These are phyloP conservation scores for Notamacropus eugenii DNA, from an alignment of 2,797 vertebrate species.

Conservation along the genomic window DNA sequence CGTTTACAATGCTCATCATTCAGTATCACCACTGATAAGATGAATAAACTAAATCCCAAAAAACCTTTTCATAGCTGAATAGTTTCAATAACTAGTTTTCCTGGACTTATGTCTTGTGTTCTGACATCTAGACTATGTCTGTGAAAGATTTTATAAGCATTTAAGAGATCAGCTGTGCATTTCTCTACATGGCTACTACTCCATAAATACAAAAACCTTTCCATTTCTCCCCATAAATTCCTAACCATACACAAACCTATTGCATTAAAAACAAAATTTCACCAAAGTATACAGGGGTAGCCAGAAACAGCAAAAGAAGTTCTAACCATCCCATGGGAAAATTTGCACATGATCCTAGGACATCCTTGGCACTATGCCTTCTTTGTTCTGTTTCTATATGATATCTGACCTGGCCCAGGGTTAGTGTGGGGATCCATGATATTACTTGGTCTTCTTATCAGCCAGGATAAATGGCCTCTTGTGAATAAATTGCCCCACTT, in stretches of 20 bases:
- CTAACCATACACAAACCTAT: not conserved
- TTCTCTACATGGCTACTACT: not conserved
- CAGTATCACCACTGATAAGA: slow-evolving; percentile 25
- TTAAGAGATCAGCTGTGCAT: not conserved
- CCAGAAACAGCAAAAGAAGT: not conserved
- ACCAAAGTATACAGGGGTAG: not conserved
- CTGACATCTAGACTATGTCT: not conserved
- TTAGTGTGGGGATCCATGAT: not conserved
- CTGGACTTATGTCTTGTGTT: not conserved
- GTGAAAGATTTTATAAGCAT: not conserved
- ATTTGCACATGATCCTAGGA: not conserved
- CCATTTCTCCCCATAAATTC: not conserved
- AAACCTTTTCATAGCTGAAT: not conserved
- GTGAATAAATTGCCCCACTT: not conserved
- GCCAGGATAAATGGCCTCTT: not conserved
- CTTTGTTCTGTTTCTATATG: not conserved
- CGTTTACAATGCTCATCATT: slow-evolving; percentile 44
- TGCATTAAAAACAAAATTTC: not conserved
- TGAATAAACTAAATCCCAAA: not conserved
- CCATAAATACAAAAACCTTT: not conserved
- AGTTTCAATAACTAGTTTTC: not conserved
- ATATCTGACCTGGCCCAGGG: not conserved
- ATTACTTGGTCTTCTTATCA: not conserved
- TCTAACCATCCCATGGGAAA: not conserved
- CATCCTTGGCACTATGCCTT: not conserved